Conservation (phyloP, 2,113 vertebrate genomes). For the Oryzias woworae region DNA sequence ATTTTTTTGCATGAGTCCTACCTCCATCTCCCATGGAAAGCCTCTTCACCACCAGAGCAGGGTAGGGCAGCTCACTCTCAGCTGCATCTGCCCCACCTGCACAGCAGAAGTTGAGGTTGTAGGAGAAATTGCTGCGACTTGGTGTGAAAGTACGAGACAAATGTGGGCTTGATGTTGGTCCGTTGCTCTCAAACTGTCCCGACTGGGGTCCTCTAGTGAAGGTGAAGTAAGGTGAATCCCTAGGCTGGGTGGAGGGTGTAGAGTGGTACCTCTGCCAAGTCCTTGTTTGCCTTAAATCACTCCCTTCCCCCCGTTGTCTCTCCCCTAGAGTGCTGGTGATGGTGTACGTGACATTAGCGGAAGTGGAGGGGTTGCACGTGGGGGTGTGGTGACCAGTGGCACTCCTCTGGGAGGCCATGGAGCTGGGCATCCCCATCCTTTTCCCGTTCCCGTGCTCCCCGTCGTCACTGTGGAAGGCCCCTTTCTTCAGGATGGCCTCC, state of each 20-base stretch:
- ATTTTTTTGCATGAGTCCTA: constrained; percentile 14
- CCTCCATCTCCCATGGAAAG: constrained; percentile 76
- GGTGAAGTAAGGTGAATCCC: constrained; percentile 48
- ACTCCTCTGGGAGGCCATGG: constrained; percentile 14
- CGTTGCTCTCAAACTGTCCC: not conserved
- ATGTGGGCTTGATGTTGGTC: constrained; percentile 25
- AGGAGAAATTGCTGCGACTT: constrained; percentile 53
- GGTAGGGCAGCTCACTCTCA: constrained; percentile 61
- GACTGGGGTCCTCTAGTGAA: constrained; percentile 35
- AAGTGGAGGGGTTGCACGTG: not conserved
- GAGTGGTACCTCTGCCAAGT: constrained; percentile 53
- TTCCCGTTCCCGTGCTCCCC: not conserved
- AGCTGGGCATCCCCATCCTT: constrained; percentile 23
- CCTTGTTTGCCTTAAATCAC: constrained; percentile 3
- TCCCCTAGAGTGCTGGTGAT: constrained; percentile 54
- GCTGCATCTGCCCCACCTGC: constrained; percentile 32
- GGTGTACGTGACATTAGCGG: constrained; percentile 45
- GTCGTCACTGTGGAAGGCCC: constrained; percentile 29
- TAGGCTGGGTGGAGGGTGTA: constrained; percentile 34
- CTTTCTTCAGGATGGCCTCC: constrained; percentile 82
- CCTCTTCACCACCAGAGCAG: constrained; percentile 73
- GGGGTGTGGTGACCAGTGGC: constrained; percentile 17
- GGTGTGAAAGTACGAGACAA: constrained; percentile 41
- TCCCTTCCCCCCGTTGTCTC: constrained; percentile 30
- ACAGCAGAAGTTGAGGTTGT: constrained; percentile 70